These are phyloP conservation scores for Drosophila testacea DNA, from an alignment of 2,888 invertebrate species.

Conservation along the genomic window DNA sequence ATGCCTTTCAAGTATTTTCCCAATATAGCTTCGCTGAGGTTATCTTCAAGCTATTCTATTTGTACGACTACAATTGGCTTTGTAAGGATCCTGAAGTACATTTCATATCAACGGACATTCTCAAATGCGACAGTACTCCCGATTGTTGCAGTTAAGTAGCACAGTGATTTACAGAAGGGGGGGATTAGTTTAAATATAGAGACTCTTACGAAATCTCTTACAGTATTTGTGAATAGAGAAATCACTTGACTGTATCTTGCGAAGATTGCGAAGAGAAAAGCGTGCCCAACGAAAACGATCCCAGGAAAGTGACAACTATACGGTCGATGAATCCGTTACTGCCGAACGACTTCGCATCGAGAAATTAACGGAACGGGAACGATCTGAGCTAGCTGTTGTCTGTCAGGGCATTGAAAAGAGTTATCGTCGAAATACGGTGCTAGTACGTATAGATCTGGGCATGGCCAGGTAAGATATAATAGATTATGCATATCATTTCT, in stretches of 20 bases:
- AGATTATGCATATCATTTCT: background rate
- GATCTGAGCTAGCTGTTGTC: constrained; percentile 20
- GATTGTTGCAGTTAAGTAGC: constrained; percentile 70
- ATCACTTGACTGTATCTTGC: too few species aligned
- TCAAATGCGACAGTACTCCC: constrained; percentile 44
- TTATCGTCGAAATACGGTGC: background rate
- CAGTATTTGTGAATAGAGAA: too few species aligned
- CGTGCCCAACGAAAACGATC: constrained; percentile 8
- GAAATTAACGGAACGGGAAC: constrained; percentile 14
- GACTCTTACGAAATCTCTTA: too few species aligned
- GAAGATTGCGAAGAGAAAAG: background rate
- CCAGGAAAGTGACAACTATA: background rate
- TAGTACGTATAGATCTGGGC: constrained; percentile 52
- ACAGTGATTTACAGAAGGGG: background rate
- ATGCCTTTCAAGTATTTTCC: constrained; percentile 2
- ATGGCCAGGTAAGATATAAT: constrained; percentile 43
- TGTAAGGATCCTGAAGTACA: constrained; percentile 45
- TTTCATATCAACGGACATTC: constrained; percentile 43
- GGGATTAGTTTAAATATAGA: background rate
- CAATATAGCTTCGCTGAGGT: constrained; percentile 48
- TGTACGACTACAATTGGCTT: constrained; percentile 32
- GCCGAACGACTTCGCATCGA: constrained; percentile 37
- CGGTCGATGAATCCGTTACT: constrained; percentile 39
- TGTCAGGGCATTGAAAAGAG: constrained; percentile 43
- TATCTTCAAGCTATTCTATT: constrained; percentile 47